Conservation (phyloP, 2,888 invertebrate genomes). For the Antheraea yamamai region DNA sequence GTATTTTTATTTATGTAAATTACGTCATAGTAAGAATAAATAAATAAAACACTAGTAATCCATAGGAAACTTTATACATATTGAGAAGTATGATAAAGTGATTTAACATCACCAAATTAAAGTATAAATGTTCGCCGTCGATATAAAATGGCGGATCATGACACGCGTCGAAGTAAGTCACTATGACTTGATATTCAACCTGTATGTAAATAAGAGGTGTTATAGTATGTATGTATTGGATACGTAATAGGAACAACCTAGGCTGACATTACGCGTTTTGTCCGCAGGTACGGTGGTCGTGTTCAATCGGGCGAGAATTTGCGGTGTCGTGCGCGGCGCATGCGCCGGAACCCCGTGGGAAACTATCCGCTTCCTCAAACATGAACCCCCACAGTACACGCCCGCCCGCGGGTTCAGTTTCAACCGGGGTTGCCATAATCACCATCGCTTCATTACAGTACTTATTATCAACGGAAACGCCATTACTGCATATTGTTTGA, state of each 20-base stretch:
- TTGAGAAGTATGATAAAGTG: no score
- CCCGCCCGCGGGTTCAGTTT: constrained; percentile 14
- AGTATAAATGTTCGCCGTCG: no score
- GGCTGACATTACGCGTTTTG: constrained; percentile 36
- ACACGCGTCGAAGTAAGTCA: background rate
- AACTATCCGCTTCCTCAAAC: constrained; percentile 46
- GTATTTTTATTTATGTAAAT: background rate
- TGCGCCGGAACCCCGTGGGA: constrained; percentile 48
- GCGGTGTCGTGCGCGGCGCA: constrained; percentile 34
- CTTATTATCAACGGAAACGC: background rate
- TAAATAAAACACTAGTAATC: background rate
- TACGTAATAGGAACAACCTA: background rate
- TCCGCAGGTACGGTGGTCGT: constrained; percentile 38
- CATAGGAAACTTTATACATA: background rate
- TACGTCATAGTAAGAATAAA: background rate
- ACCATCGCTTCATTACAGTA: background rate
- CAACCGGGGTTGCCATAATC: constrained; percentile 9
- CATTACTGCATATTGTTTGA: background rate
- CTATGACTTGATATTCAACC: background rate
- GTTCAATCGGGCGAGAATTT: constrained; percentile 15
- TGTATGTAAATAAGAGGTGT: background rate
- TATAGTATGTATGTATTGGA: background rate
- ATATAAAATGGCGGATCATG: background rate
- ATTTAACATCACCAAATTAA: no score
- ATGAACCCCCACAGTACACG: constrained; percentile 28